A percentile compares a stretch with the other conserved stretches of the same genome.
Evolutionary conservation across 2,113 vertebrate species (phyloP).

Genomic region (Crotalus tigris): DNA sequence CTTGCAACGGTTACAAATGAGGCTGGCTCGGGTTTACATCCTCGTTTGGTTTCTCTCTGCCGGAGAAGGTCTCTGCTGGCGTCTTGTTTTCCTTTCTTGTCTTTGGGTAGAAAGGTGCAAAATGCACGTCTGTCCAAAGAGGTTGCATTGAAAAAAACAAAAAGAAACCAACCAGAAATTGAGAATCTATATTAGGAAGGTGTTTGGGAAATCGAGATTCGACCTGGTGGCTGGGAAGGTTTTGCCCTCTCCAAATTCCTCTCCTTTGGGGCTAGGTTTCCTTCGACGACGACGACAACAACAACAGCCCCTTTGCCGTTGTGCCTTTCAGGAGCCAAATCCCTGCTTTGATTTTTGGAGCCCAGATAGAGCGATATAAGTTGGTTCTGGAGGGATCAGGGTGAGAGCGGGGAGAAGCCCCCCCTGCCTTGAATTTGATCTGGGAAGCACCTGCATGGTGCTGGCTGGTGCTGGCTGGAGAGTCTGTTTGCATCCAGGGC

Average conservation of each 20-base stretch:
- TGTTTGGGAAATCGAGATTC: neutral
- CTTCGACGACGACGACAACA: too few species aligned
- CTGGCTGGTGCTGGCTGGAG: neutral
- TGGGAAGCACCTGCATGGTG: neutral
- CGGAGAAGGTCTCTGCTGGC: too few species aligned
- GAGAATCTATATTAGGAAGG: neutral
- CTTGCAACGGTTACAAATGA: too few species aligned
- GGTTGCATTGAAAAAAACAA: neutral
- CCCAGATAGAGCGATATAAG: neutral
- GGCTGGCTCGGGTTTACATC: neutral
- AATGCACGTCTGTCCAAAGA: neutral
- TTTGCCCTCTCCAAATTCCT: neutral
- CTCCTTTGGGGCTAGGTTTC: too few species aligned
- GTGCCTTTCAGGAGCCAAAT: neutral
- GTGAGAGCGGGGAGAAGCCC: neutral
- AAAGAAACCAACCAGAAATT: neutral
- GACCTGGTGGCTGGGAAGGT: neutral
- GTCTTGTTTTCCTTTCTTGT: too few species aligned
- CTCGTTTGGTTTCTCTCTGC: too few species aligned
- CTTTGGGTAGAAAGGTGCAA: too few species aligned
- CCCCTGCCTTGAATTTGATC: neutral
- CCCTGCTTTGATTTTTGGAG: neutral
- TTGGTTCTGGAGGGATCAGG: neutral
- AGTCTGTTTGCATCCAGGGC: rapidly evolving
- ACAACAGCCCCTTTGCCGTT: too few species aligned